A percentile compares a stretch with the other conserved stretches of the same genome.
Evolutionary conservation across 2,888 invertebrate genomes (phyloP).

Genomic region (Crioceris asparagi): DNA sequence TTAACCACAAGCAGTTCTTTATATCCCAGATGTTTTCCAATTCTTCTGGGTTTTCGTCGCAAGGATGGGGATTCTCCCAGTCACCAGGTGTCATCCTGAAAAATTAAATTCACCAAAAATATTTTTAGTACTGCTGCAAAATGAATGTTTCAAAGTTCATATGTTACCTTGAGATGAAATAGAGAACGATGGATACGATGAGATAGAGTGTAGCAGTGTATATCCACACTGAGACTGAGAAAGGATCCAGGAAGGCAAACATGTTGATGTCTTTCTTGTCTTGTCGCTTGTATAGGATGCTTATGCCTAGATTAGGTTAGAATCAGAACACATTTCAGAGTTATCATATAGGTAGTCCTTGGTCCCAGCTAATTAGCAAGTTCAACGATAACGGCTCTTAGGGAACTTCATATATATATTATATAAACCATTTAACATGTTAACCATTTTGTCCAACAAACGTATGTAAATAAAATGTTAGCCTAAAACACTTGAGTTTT

Average conservation of each 20-base stretch:
- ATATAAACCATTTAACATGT: too few species aligned
- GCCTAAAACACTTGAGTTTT: too few species aligned
- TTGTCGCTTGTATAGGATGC: constrained; percentile 76
- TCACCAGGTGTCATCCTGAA: constrained; percentile 77
- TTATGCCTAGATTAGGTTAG: constrained; percentile 48
- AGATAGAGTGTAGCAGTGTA: constrained; percentile 80
- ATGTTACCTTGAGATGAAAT: constrained; percentile 53
- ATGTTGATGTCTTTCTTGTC: constrained; percentile 67
- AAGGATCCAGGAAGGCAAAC: constrained; percentile 84
- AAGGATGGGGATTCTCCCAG: constrained; percentile 91
- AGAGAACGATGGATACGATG: constrained; percentile 69
- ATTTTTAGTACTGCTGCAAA: too few species aligned
- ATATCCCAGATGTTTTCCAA: constrained; percentile 84
- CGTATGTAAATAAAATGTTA: too few species aligned
- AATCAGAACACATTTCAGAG: too few species aligned
- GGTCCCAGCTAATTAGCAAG: too few species aligned
- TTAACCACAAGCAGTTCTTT: constrained; percentile 88
- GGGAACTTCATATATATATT: too few species aligned
- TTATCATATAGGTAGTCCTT: too few species aligned
- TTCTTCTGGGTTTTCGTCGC: constrained; percentile 74
- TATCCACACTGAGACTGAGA: constrained; percentile 78
- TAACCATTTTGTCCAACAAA: too few species aligned
- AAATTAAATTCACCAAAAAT: constrained; percentile 8
- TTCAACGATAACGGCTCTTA: too few species aligned
- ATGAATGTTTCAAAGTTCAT: neutral